A percentile compares a stretch with the other conserved stretches of the same genome.
Conservation (phyloP, 2,888 invertebrate genomes). For the Cyaniris semiargus region DNA sequence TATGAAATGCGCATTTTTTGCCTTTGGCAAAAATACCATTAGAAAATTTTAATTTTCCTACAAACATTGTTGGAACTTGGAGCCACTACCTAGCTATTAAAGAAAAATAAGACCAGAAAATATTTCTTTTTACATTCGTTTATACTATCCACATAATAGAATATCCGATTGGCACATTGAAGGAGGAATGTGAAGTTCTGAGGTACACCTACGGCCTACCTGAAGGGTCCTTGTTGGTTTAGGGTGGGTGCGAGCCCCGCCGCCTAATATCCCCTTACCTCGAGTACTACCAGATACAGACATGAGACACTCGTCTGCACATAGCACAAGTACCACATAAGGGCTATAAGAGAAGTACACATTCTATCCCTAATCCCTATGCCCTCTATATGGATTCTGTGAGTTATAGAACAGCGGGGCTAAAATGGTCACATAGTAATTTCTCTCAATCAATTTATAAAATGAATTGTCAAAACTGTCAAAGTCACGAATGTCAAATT, state of each 20-base stretch:
- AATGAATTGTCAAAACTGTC: too few species aligned
- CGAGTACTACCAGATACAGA: neutral
- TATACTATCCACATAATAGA: neutral
- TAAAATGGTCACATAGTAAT: too few species aligned
- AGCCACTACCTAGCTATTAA: neutral
- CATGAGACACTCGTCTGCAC: neutral
- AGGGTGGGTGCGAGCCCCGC: conserved; percentile 21
- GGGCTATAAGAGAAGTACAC: neutral
- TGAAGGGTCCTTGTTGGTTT: conserved; percentile 15
- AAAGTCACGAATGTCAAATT: too few species aligned
- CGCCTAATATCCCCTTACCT: conserved; percentile 23
- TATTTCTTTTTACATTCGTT: neutral
- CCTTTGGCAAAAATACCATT: neutral
- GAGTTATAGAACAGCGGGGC: too few species aligned
- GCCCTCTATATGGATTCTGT: too few species aligned
- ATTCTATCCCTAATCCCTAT: neutral
- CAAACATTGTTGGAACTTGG: neutral
- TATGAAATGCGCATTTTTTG: neutral
- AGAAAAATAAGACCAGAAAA: neutral
- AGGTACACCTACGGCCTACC: neutral
- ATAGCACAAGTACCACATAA: neutral
- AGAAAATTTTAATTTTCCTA: neutral
- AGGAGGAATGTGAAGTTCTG: neutral
- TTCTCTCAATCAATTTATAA: too few species aligned
- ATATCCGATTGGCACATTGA: neutral